Percentiles rank a stretch among this genome's conserved stretches.
Conservation (phyloP, 2,113 vertebrate species). For the Theropithecus gelada region DNA sequence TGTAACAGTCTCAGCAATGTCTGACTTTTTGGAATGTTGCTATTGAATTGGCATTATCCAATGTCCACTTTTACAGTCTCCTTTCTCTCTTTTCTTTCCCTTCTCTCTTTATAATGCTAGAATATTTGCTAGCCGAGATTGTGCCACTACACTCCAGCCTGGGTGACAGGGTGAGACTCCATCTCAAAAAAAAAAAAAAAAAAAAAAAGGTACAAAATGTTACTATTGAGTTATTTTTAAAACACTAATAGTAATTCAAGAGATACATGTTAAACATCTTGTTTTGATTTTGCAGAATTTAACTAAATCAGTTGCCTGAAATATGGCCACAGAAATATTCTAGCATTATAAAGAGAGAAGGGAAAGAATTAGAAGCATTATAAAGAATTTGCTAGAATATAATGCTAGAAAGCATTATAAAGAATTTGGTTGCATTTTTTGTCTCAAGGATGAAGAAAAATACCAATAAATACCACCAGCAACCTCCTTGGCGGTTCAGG, state of each 20-base stretch:
- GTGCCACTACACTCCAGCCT: too few species aligned
- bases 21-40: background rate
- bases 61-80: rapidly evolving
- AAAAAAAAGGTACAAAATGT: background rate
- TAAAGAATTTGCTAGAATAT: too few species aligned
- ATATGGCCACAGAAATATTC: too few species aligned
- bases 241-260: background rate
- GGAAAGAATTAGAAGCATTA: too few species aligned
- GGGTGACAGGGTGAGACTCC: too few species aligned
- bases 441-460: background rate
- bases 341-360: too few species aligned
- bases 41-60: background rate
- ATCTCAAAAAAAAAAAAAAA: too few species aligned
- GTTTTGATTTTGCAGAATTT: background rate
- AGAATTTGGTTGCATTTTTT: background rate
- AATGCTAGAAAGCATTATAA: too few species aligned
- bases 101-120: too few species aligned
- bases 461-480: background rate
- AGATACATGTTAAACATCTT: background rate
- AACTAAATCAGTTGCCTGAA: background rate
- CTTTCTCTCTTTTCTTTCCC: background rate
- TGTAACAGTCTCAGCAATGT: background rate
- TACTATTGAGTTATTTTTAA: background rate
- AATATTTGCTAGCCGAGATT: too few species aligned
- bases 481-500: background rate